A percentile compares a stretch with the other conserved stretches of the same genome.
phyloP scores from a whole-genome alignment of 64 coral and sea anemone species.

The Anthopleura sola region DNA sequence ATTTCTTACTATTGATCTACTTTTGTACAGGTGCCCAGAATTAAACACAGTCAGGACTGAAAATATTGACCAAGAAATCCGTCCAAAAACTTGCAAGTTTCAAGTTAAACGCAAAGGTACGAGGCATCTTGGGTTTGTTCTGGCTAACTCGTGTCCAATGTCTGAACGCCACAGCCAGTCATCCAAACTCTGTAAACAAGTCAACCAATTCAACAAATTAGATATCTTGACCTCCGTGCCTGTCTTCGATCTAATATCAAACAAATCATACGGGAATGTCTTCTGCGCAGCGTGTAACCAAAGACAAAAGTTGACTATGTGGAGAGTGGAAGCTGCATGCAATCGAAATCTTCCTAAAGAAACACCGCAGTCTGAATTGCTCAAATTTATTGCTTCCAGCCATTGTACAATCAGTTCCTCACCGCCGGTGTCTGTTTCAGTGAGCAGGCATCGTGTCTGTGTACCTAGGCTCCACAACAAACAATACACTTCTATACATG shows the following conservation, averaged over 20 bases:
- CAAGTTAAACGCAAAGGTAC: not conserved
- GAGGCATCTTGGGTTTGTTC: not conserved
- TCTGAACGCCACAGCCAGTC: not conserved
- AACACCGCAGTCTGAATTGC: not conserved
- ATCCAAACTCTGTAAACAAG: not conserved
- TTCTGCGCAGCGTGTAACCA: slow-evolving; percentile 11
- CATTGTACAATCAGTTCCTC: not conserved
- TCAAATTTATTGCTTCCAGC: not conserved
- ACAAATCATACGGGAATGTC: slow-evolving; percentile 11
- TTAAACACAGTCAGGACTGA: not conserved
- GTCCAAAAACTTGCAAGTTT: not conserved
- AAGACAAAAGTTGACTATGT: not conserved
- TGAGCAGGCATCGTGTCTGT: not conserved
- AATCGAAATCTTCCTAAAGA: not conserved
- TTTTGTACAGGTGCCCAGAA: not conserved
- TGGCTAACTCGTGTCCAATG: not conserved
- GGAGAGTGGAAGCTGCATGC: not conserved
- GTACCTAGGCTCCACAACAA: not conserved
- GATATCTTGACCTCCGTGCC: slow-evolving; percentile 8
- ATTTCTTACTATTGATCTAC: not conserved
- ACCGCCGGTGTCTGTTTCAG: not conserved
- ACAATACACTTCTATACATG: not conserved
- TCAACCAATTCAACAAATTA: not conserved
- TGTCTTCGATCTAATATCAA: not conserved
- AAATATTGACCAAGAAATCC: not conserved